These are phyloP conservation scores for Sebastes nivosus DNA, from an alignment of 2,797 vertebrate species.

Conservation along the genomic window DNA sequence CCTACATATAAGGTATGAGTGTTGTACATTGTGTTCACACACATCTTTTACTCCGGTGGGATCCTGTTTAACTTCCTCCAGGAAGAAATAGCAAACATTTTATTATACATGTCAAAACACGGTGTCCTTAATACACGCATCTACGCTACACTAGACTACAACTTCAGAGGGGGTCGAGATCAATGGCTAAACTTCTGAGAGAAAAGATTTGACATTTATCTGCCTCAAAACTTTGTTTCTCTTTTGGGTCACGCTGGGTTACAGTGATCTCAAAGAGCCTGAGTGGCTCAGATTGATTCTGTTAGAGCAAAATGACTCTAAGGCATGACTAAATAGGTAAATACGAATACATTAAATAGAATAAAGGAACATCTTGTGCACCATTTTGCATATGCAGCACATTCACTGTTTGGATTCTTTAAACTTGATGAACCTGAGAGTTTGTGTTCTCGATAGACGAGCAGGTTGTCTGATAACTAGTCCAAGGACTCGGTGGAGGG, in stretches of 20 bases:
- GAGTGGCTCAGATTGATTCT: conserved; percentile 3
- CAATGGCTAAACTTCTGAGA: conserved; percentile 29
- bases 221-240: conserved; percentile 31
- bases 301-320: conserved; percentile 2
- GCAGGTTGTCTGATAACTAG: conserved; percentile 66
- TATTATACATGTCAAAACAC: conserved; percentile 55
- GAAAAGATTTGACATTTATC: conserved; percentile 52
- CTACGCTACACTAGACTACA: neutral
- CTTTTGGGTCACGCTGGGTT: conserved; percentile 30
- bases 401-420: conserved; percentile 18
- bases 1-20: neutral
- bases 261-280: conserved; percentile 36
- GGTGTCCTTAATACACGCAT: conserved; percentile 16
- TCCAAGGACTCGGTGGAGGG: conserved; percentile 66
- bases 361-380: neutral
- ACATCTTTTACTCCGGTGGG: conserved; percentile 2
- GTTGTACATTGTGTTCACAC: conserved; percentile 2
- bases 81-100: conserved; percentile 44
- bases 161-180: conserved; percentile 30
- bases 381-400: neutral
- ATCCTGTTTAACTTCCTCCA: conserved; percentile 22
- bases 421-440: conserved; percentile 8
- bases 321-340: neutral
- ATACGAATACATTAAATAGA: neutral
- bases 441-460: conserved; percentile 10